Evolutionary conservation across 2,888 invertebrate species (phyloP).

Genomic region (Drosophila robusta): DNA sequence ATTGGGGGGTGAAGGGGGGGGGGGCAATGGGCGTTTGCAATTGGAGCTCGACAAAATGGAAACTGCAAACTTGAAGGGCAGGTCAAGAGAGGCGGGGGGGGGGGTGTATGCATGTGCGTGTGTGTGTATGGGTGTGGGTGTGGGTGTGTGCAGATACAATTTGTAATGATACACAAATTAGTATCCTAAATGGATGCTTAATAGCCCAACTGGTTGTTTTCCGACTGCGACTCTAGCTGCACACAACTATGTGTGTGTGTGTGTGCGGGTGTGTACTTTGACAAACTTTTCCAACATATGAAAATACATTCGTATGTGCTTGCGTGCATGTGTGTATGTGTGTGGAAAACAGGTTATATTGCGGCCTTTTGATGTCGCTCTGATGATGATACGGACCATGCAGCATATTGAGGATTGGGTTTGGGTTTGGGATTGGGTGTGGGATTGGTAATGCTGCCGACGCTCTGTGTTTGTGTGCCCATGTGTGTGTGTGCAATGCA

Average conservation of each 20-base stretch:
- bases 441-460: constrained; percentile 29
- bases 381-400: constrained; percentile 15
- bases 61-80: constrained; percentile 30
- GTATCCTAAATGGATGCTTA: constrained; percentile 79
- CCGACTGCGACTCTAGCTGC: constrained; percentile 29
- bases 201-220: constrained; percentile 70
- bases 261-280: constrained; percentile 42
- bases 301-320: background rate
- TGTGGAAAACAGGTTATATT: constrained; percentile 39
- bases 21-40: constrained; percentile 29
- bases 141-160: constrained; percentile 66
- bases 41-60: constrained; percentile 47
- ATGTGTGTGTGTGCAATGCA: constrained; percentile 16
- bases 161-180: constrained; percentile 83
- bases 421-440: constrained; percentile 8
- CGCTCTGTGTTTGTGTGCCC: background rate
- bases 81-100: background rate
- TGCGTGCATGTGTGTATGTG: constrained; percentile 5
- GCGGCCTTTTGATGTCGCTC: constrained; percentile 53
- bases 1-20: constrained; percentile 9
- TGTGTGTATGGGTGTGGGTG: constrained; percentile 22
- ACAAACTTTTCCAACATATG: constrained; percentile 33
- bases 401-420: constrained; percentile 29
- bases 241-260: constrained; percentile 18
- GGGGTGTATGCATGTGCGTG: constrained; percentile 2